Evolutionary conservation across 2,797 vertebrate species (phyloP), one percentile per base, ranked within the genome.

Genomic region (Syngnathus acus): DNA sequence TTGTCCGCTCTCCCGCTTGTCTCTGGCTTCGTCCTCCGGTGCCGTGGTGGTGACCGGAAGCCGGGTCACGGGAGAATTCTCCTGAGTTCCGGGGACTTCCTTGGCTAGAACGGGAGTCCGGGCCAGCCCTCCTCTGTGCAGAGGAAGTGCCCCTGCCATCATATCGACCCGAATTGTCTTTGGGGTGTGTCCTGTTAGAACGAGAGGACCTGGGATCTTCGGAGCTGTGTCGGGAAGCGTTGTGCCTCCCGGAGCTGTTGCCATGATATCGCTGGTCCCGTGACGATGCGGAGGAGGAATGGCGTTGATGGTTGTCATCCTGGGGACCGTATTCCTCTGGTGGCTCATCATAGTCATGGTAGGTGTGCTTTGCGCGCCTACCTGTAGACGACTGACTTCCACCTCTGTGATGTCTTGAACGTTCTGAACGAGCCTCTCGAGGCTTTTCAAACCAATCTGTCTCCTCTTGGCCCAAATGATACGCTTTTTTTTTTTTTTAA

Each of bases 371-470:
- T 81, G 91, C 83, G 79, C 95, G 94, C 84, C 95, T 95, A 87
- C 95, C 93, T 5, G 95, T 89, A 72, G 97, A 93, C 76, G 93
- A 89, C 71, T 98, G 96, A 86, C 93, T 83, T 81, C 94, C 89
- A 78, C 86, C 76, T 40, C 90, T 89, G 37, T 98, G 95, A 90
- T 97, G 95, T 85, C 94, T 93, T 85, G 95, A 94, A 69, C 95
- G 93, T 78, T 97, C 95, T 23, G 94, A 93, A 72, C 94, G 94
- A 39, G 91, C 93, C 81, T 99, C 96, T 67, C 95, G 90, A 71
- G 97, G 97, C 82, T 99, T 99, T 90, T 99, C 97, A 93, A 99
- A 99, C 97, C 97, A 99, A 88, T 99, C 97, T 70, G 97, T 99
- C 91, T 99, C 97, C 83, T 99, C 97, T 93, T 99, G 96, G 84